Percentiles rank a stretch among this genome's conserved stretches.
Conservation (phyloP, 2,888 invertebrate species). For the Acronicta aceris region DNA sequence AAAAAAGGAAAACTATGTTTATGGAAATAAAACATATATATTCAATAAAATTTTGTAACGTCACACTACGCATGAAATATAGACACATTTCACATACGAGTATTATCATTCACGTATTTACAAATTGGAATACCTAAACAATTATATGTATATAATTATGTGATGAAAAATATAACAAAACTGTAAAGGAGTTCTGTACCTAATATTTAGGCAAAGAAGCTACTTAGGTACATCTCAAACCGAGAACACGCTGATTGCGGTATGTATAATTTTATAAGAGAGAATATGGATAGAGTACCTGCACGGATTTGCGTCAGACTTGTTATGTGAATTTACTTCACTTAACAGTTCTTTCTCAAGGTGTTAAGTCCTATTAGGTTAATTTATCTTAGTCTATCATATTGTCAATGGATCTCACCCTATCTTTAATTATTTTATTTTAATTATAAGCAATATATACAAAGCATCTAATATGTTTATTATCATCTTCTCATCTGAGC, state of each 20-base stretch:
- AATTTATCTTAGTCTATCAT: background rate
- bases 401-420: slow-evolving; percentile 39
- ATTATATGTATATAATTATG: no score
- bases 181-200: no score
- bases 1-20: background rate
- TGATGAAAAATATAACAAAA: no score
- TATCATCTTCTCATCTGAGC: background rate
- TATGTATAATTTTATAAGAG: background rate
- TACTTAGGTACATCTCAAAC: no score
- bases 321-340: background rate
- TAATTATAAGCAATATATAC: slow-evolving; percentile 9
- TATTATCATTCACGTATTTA: slow-evolving; percentile 1
- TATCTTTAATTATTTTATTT: slow-evolving; percentile 8
- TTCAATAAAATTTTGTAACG: slow-evolving; percentile 8
- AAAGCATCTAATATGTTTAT: slow-evolving; percentile 6
- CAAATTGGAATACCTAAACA: no score
- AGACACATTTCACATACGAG: background rate
- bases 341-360: background rate
- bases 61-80: slow-evolving; percentile 3
- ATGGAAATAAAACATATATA: background rate
- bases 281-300: slow-evolving; percentile 6
- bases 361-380: background rate
- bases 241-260: no score
- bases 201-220: no score
- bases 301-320: slow-evolving; percentile 5